These are phyloP conservation scores for Anarhynchus alexandrinus DNA, from an alignment of 2,113 vertebrate genomes.

Conservation along the genomic window DNA sequence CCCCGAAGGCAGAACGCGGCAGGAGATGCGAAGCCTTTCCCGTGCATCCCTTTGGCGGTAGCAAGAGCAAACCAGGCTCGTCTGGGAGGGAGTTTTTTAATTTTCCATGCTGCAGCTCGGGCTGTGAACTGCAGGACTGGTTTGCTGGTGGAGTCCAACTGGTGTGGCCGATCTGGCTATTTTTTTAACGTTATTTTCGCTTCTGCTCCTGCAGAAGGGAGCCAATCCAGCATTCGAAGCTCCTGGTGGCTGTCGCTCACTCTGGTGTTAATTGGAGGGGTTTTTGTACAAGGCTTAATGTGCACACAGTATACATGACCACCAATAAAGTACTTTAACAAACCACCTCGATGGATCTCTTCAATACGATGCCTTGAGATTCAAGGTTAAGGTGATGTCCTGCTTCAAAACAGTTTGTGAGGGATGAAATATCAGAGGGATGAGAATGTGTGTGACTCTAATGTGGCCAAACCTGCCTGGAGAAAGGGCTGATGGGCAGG, in stretches of 20 bases:
- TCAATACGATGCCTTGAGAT: neutral
- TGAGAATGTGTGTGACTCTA: too few relatives aligned
- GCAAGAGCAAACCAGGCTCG: neutral
- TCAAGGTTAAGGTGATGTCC: neutral
- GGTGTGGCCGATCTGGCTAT: rapidly evolving
- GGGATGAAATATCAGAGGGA: neutral
- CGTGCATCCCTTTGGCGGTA: rapidly evolving
- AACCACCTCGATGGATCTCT: neutral
- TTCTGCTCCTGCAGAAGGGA: neutral
- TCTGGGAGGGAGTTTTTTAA: neutral
- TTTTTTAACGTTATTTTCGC: neutral
- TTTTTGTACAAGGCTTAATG: neutral
- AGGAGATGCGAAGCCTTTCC: neutral
- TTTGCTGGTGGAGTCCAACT: neutral
- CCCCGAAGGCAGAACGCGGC: rapidly evolving
- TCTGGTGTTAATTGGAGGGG: neutral
- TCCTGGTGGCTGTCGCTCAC: neutral
- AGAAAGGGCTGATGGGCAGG: neutral
- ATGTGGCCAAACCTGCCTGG: neutral
- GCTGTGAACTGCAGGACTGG: neutral
- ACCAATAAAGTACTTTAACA: conserved; percentile 19
- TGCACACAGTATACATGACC: neutral
- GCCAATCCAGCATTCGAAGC: neutral
- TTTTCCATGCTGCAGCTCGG: neutral
- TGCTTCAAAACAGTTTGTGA: neutral